Base-by-base conservation (phyloP, 2,888 invertebrate genomes). In the Hirtodrosophila trivittata region DNA sequence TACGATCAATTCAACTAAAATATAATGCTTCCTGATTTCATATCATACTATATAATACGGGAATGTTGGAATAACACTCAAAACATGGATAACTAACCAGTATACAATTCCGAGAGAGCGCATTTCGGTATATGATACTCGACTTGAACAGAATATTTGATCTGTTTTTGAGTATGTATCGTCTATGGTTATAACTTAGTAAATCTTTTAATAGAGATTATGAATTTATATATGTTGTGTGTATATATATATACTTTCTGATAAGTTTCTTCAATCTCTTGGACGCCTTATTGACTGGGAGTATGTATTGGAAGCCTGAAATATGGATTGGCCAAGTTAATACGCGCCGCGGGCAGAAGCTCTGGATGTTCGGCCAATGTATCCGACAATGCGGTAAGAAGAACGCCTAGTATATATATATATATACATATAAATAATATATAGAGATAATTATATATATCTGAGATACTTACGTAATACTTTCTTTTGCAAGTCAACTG, bases 311-410 rank as follows among this genome's bases (percentile, higher is more conserved):
- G 89, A 69, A 90, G 81, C 66, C 89, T 83, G 62, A 88, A 88
- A 38, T 88, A 89, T 3, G 89, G 87, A 71, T 86, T 89, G 35
- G 92, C 92, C 38, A 92, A 88, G 25, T 92, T 91, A 38, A 93
- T 92, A 63, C 92, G 92, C 1, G 93, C 92, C 21, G 91, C 90
- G 55, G 93, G 92, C 77, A 94, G 90, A 12, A 95, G 87, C 78
- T 94, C 94, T 0, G 95, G 95, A 85, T 95, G 94, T 78, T 95
- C 95, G 30, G 93, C 93, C 69, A 95, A 91, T 0, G 95, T 95
- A 87, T 95, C 95, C 0, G 95, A 94, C 63, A 95, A 89, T 0
- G 95, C 94, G 14, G 94, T 94, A 66, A 95, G 93, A 89, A 95
- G 92, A n/a, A 95, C 94, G 87, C 95, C 95, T 21, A 21, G 18